phyloP scores from a whole-genome alignment of 2,888 invertebrate genomes.

The Dione juno region DNA sequence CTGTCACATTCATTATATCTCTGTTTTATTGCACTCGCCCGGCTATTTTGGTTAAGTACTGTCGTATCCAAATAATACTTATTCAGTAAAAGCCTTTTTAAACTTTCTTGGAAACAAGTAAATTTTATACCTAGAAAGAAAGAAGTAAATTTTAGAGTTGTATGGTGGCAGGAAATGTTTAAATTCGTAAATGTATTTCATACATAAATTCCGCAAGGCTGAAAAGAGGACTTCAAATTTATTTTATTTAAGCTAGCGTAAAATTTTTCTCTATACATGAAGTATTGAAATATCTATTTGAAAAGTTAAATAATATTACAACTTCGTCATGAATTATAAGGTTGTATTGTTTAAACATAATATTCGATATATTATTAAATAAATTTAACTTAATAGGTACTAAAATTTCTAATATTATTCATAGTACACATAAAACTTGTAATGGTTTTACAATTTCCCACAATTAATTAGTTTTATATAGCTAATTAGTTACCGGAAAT shows the following conservation, averaged over 20 bases:
- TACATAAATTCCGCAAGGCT: too few relatives aligned
- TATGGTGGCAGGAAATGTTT: too few relatives aligned
- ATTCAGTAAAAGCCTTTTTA: neutral
- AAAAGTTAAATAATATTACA: neutral
- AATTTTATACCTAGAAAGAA: neutral
- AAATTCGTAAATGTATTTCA: too few relatives aligned
- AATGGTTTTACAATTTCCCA: constrained; percentile 19
- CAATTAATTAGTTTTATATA: constrained; percentile 19
- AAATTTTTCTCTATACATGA: too few relatives aligned
- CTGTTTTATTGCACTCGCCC: constrained; percentile 35
- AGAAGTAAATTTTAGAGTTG: neutral
- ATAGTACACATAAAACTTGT: neutral
- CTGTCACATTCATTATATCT: constrained; percentile 39
- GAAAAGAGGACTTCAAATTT: too few relatives aligned
- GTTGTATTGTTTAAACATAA: neutral
- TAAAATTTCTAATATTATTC: constrained; percentile 9
- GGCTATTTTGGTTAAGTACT: constrained; percentile 33
- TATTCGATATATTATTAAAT: neutral
- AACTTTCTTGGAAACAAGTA: neutral
- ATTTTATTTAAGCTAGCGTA: too few relatives aligned
- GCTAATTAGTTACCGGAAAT: constrained; percentile 18
- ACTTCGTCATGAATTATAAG: neutral
- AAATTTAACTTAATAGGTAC: neutral
- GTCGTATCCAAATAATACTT: constrained; percentile 20
- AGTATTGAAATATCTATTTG: neutral